Base-by-base conservation (phyloP, 30 jellyfish, hydroid and myxozoan genomes). In the Sanderia malayensis region DNA sequence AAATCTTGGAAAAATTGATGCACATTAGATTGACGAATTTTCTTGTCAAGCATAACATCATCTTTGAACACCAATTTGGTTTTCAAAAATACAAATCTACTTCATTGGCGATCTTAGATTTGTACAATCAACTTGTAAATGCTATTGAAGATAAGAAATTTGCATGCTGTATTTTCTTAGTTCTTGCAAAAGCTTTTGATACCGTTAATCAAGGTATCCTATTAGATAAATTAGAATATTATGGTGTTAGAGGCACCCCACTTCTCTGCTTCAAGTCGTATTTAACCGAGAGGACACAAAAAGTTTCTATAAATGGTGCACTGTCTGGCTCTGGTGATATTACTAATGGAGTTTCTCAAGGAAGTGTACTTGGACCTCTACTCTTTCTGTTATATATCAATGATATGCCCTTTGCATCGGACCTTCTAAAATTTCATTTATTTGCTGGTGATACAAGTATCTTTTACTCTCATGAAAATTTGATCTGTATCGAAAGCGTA, bases 1-100 rank as follows among this genome's bases (percentile, higher is more conserved):
- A 74, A 72, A 72, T 72, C 10, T 72, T 72, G 47, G 84, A 72
- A 72, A 72, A 72, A 55, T 27, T 72, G 26, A 58, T 74, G 82
- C 70, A 60, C 37, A 20, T 21, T 41, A 67, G 80, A 44, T 29
- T 67, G 32, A 20, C 49, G 13, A 18, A 34, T 41, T 67, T 74
- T 44, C 87, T 74, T 41, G 53, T n/a, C 10, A 74, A 60, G 46
- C 79, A 74, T 21, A 61, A 61, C 31, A 33, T 74, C 22, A 58
- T 74, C 21, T 74, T 57, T 33, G 52, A 74, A 22, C 84, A 59
- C 49, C 87, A 59, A 32, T 60, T 46, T 75, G 84, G 87, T 0
- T 75, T 61, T 25, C 85, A 58, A 44, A 58, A 75, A 75, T 31
- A 61, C 45, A 60, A 49, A 0, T 57, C 80, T 0, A 72, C 84